Evolutionary conservation across 2,888 invertebrate genomes (phyloP).

Genomic region (Ceraclea dissimilis): DNA sequence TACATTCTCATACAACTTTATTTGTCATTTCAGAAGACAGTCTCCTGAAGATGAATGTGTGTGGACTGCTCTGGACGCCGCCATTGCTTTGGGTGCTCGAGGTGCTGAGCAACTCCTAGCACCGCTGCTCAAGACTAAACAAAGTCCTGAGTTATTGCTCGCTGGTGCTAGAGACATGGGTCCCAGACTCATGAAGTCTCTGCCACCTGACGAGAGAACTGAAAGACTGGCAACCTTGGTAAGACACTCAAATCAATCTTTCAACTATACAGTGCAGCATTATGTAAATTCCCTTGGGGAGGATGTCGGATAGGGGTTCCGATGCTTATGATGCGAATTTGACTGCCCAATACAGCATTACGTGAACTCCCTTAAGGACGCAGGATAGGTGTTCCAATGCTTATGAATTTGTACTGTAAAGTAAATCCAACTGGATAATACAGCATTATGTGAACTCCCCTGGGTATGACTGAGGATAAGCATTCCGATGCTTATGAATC

Average conservation of each 20-base stretch:
- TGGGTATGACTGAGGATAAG: too few species aligned
- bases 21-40: conserved; percentile 54
- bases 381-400: too few species aligned
- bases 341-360: too few species aligned
- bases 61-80: conserved; percentile 32
- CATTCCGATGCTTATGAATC: too few species aligned
- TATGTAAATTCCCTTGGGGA: too few species aligned
- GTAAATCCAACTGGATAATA: too few species aligned
- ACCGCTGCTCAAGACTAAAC: conserved; percentile 48
- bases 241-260: conserved; percentile 30
- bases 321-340: too few species aligned
- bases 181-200: conserved; percentile 66
- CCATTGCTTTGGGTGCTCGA: conserved; percentile 32
- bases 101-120: conserved; percentile 46
- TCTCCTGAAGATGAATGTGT: conserved; percentile 44
- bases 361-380: too few species aligned
- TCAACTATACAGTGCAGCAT: not conserved
- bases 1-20: too few species aligned
- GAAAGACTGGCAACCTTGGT: conserved; percentile 84
- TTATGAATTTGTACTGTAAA: too few species aligned
- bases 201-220: conserved; percentile 60
- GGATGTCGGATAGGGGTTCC: too few species aligned
- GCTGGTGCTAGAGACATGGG: conserved; percentile 84
- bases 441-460: too few species aligned
- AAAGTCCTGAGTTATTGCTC: conserved; percentile 74